These are phyloP conservation scores for Platichthys stellatus DNA, from an alignment of 2,113 vertebrate genomes.

Conservation along the genomic window DNA sequence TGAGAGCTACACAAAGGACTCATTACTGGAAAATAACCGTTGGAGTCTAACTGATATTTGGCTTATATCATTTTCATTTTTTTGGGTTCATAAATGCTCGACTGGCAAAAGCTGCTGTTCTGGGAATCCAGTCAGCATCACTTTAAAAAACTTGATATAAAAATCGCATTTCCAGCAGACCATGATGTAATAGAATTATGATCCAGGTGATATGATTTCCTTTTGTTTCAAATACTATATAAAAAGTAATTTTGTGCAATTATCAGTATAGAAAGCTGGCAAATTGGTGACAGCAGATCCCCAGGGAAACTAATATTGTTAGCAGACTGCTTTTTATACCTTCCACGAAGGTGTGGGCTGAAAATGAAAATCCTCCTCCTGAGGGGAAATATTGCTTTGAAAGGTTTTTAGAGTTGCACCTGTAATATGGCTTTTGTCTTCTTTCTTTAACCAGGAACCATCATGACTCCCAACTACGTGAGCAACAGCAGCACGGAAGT, in stretches of 20 bases:
- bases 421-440: slow-evolving; percentile 17
- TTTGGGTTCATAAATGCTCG: slow-evolving; percentile 25
- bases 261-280: slow-evolving; percentile 46
- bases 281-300: slow-evolving; percentile 31
- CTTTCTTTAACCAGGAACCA: slow-evolving; percentile 84
- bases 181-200: slow-evolving; percentile 7
- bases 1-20: slow-evolving; percentile 11
- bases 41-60: slow-evolving; percentile 27
- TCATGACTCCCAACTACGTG: slow-evolving; percentile 96
- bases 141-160: slow-evolving; percentile 34
- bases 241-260: slow-evolving; percentile 48
- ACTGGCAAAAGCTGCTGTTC: slow-evolving; percentile 21
- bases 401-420: slow-evolving; percentile 12
- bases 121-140: slow-evolving; percentile 23
- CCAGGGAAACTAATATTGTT: slow-evolving; percentile 33
- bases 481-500: slow-evolving; percentile 89
- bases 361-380: slow-evolving; percentile 20
- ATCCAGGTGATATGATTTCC: slow-evolving; percentile 26
- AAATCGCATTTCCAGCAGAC: slow-evolving; percentile 38
- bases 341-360: slow-evolving; percentile 18
- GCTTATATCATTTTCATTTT: slow-evolving; percentile 18
- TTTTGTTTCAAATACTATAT: slow-evolving; percentile 19
- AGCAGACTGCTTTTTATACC: not conserved
- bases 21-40: slow-evolving; percentile 14
- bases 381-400: slow-evolving; percentile 23